Evolutionary conservation across 2,113 vertebrate species (phyloP).

Genomic region (Gambusia affinis): DNA sequence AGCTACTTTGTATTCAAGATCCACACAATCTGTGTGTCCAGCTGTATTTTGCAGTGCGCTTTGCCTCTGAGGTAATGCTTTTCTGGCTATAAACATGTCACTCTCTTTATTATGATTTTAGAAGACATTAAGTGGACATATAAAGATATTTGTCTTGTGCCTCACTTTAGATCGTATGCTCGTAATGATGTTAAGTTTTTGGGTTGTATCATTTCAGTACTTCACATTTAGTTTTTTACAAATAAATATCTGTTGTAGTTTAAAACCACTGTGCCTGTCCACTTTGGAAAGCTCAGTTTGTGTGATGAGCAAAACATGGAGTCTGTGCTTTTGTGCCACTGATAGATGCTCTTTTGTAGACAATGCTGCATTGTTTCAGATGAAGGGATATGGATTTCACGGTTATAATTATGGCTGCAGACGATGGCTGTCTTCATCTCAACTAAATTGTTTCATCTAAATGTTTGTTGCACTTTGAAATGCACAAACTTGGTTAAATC

Average conservation of each 20-base stretch:
- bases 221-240: not conserved
- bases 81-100: not conserved
- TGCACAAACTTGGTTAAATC: constrained; percentile 15
- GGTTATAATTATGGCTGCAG: constrained; percentile 62
- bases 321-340: constrained; percentile 38
- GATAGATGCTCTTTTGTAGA: constrained; percentile 59
- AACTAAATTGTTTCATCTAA: constrained; percentile 48
- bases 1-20: constrained; percentile 7
- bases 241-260: not conserved
- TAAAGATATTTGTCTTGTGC: not conserved
- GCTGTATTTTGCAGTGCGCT: constrained; percentile 17
- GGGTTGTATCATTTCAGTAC: not conserved
- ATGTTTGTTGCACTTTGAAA: constrained; percentile 46
- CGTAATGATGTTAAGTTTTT: not conserved
- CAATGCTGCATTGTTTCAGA: constrained; percentile 77
- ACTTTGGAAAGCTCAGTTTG: constrained; percentile 48
- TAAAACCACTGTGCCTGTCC: not conserved
- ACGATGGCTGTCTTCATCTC: constrained; percentile 27
- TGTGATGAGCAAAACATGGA: constrained; percentile 61
- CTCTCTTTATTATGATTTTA: not conserved
- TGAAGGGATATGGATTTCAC: constrained; percentile 70
- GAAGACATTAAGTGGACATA: not conserved
- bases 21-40: constrained; percentile 3
- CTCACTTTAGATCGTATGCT: not conserved
- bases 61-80: not conserved